Conservation (phyloP, 2,797 vertebrate species). For the Ptychadena robeensis region DNA sequence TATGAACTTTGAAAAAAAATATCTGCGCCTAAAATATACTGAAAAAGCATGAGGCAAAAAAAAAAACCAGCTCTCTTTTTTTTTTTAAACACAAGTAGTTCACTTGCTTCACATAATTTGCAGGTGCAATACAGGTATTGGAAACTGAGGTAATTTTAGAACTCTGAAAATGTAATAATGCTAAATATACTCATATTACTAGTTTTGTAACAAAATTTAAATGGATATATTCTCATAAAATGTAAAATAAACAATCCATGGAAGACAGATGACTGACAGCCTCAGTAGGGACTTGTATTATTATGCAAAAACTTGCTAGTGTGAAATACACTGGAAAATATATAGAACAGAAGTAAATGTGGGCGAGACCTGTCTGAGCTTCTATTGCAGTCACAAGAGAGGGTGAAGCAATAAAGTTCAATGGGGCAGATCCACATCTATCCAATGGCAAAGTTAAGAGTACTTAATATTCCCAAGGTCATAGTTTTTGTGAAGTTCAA, state of each 20-base stretch:
- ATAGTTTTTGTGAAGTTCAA: constrained; percentile 19
- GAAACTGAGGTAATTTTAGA: neutral
- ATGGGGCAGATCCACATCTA: constrained; percentile 33
- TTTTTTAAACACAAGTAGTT: neutral
- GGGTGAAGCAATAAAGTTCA: constrained; percentile 40
- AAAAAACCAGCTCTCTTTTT: neutral
- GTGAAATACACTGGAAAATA: constrained; percentile 17
- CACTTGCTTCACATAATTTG: neutral
- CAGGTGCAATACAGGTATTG: neutral
- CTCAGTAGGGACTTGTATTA: neutral
- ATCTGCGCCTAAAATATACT: neutral
- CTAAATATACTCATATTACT: neutral
- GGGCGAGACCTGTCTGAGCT: neutral
- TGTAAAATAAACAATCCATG: constrained; percentile 15
- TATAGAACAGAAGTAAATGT: constrained; percentile 21
- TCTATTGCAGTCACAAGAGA: constrained; percentile 10
- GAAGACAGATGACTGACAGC: neutral
- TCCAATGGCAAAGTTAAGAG: constrained; percentile 39
- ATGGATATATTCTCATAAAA: constrained; percentile 5
- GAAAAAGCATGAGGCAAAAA: neutral
- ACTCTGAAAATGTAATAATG: neutral
- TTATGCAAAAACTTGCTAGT: neutral
- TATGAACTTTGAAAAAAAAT: too few relatives aligned
- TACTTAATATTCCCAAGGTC: constrained; percentile 55
- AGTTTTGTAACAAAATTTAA: constrained; percentile 6